Evolutionary conservation across 2,797 vertebrate species (phyloP).

Genomic region (Acanthornis magna): DNA sequence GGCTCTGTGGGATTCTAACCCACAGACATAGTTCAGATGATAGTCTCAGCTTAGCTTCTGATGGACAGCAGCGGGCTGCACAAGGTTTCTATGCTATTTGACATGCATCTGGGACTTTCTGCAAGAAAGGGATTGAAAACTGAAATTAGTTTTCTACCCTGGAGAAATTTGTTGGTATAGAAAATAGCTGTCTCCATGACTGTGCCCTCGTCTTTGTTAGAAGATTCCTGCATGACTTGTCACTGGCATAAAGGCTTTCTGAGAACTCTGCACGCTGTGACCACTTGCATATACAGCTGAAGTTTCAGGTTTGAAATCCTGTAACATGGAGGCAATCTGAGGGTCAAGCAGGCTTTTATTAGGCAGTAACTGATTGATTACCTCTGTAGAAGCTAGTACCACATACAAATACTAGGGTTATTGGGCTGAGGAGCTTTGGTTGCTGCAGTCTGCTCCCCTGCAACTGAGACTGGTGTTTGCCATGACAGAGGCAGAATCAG

Average conservation of each 20-base stretch:
- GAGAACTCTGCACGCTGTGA: neutral
- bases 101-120: neutral
- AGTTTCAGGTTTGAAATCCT: neutral
- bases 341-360: neutral
- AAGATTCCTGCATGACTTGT: neutral
- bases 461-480: neutral
- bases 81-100: neutral
- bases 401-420: neutral
- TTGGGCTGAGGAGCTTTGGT: neutral
- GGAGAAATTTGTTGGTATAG: neutral
- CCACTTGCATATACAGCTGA: neutral
- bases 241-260: neutral
- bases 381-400: neutral
- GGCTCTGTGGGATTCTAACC: neutral
- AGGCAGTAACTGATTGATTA: neutral
- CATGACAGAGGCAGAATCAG: neutral
- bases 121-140: neutral
- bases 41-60: conserved; percentile 3
- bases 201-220: neutral
- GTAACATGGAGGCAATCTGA: neutral
- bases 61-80: neutral
- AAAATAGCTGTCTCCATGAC: neutral
- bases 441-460: neutral
- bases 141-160: neutral
- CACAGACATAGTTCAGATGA: neutral